phyloP scores from a whole-genome alignment of 2,113 vertebrate species.

The Opisthocomus hoazin region DNA sequence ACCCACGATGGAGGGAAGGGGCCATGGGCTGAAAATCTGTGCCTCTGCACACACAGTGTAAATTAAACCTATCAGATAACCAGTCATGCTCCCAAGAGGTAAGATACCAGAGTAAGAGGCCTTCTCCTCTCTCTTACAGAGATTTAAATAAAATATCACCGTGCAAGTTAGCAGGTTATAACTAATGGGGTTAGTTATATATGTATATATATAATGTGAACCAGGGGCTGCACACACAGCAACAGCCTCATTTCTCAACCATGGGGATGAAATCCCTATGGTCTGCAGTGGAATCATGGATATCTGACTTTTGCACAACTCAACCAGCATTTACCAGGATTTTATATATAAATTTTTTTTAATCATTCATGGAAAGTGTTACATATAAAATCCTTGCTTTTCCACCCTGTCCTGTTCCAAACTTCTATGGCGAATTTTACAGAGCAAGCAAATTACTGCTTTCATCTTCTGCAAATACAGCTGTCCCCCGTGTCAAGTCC shows the following conservation, averaged over 20 bases:
- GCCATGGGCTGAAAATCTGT: neutral
- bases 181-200: accelerated
- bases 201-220: no score
- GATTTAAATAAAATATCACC: neutral
- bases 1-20: neutral
- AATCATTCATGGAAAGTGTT: neutral
- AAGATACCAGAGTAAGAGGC: neutral
- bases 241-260: neutral
- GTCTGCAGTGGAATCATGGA: neutral
- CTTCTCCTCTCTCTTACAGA: neutral
- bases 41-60: neutral
- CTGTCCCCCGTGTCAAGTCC: neutral
- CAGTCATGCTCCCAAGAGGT: no score
- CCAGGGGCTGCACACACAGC: neutral
- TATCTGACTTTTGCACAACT: neutral
- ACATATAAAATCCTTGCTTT: neutral
- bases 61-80: neutral
- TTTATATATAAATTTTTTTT: no score
- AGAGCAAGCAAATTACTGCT: neutral
- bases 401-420: neutral
- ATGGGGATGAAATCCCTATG: neutral
- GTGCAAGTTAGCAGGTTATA: neutral
- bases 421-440: neutral
- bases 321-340: neutral
- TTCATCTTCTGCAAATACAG: neutral